Conservation (phyloP, 2,797 vertebrate genomes). For the Gephyroberyx darwinii region DNA sequence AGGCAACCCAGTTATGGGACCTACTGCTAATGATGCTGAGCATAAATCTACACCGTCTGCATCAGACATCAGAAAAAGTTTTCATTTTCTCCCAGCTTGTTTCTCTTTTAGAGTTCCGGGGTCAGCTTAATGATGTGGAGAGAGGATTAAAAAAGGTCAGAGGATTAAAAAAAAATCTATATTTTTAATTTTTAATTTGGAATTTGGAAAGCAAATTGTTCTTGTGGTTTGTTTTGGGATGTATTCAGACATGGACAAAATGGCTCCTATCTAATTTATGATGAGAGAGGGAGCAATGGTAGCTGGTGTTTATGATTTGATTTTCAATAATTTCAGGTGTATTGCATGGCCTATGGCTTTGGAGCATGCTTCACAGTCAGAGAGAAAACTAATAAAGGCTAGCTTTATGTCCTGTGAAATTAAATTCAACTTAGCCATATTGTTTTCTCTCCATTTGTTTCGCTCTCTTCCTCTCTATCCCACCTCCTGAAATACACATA, state of each 20-base stretch:
- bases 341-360: slow-evolving; percentile 65
- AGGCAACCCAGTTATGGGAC: slow-evolving; percentile 53
- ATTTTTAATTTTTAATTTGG: slow-evolving; percentile 2
- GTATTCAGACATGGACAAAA: slow-evolving; percentile 33
- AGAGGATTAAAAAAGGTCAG: neutral
- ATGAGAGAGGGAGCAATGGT: slow-evolving; percentile 3
- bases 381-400: slow-evolving; percentile 70
- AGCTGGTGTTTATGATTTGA: slow-evolving; percentile 71
- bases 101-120: slow-evolving; percentile 33
- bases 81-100: slow-evolving; percentile 26
- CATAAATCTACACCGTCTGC: slow-evolving; percentile 59
- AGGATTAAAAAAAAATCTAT: neutral
- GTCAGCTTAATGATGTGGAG: slow-evolving; percentile 42
- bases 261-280: slow-evolving; percentile 52
- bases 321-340: slow-evolving; percentile 67
- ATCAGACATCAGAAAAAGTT: slow-evolving; percentile 56
- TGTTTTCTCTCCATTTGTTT: slow-evolving; percentile 61
- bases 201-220: slow-evolving; percentile 39
- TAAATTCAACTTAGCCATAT: slow-evolving; percentile 68
- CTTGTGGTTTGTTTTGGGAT: slow-evolving; percentile 43
- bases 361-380: slow-evolving; percentile 45
- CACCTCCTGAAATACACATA: slow-evolving; percentile 47
- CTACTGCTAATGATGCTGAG: slow-evolving; percentile 60
- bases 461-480: slow-evolving; percentile 17
- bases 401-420: slow-evolving; percentile 83